Evolutionary conservation across 2,113 vertebrate species (phyloP).

Genomic region (Gallinago paraguaiae): DNA sequence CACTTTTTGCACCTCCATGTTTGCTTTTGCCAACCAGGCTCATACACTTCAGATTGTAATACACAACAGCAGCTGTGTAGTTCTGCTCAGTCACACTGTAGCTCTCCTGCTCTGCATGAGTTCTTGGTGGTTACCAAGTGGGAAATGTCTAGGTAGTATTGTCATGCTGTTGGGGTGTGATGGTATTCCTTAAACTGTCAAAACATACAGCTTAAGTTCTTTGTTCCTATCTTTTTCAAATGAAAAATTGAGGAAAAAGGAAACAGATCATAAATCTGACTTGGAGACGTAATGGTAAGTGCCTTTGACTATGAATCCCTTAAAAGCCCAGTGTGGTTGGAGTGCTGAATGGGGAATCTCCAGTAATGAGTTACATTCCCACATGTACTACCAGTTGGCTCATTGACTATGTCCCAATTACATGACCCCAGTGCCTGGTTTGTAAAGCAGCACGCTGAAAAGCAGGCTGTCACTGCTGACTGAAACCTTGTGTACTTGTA

Average conservation of each 20-base stretch:
- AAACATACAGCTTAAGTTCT: background rate
- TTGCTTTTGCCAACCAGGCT: background rate
- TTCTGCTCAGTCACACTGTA: background rate
- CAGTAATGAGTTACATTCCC: background rate
- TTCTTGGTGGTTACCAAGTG: background rate
- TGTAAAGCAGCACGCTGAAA: background rate
- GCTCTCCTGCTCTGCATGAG: background rate
- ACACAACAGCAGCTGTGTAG: fast-evolving
- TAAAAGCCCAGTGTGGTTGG: background rate
- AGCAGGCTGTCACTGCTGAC: background rate
- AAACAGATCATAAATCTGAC: background rate
- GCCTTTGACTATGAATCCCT: background rate
- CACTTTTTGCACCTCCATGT: background rate
- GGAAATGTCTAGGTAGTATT: background rate
- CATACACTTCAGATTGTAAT: background rate
- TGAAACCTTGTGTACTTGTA: background rate
- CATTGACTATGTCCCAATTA: background rate
- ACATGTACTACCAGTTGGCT: background rate
- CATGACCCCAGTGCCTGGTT: background rate
- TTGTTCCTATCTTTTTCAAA: background rate
- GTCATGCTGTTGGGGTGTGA: background rate
- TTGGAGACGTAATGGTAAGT: background rate
- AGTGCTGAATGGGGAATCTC: background rate
- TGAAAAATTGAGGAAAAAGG: background rate
- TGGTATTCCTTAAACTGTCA: background rate